Percentiles rank a stretch among this genome's conserved stretches.
These are phyloP conservation scores for Xenentodon cancila DNA, from an alignment of 2,797 vertebrate genomes.

Conservation along the genomic window DNA sequence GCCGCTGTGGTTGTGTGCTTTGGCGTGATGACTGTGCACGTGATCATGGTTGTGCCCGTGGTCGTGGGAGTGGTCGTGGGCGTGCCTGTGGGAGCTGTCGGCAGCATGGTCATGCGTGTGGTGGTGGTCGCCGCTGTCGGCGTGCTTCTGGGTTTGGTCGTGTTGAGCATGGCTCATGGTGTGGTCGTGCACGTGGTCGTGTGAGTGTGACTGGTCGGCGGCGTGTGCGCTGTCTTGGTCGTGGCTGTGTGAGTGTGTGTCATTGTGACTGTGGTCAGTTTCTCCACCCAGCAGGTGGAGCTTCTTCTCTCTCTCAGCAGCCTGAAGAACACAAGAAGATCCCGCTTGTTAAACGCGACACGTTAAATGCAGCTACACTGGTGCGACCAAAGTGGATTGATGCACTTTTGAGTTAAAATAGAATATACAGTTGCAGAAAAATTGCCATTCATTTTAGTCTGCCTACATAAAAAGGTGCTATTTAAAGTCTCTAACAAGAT, in stretches of 20 bases:
- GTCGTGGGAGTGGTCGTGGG: conserved; percentile 70
- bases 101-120: conserved; percentile 58
- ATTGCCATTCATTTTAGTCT: too few relatives aligned
- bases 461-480: too few relatives aligned
- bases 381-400: too few relatives aligned
- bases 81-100: conserved; percentile 46
- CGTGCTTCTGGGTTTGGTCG: not conserved
- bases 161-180: conserved; percentile 51
- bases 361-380: too few relatives aligned
- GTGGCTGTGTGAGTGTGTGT: conserved; percentile 54
- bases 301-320: conserved; percentile 69
- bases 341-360: too few relatives aligned
- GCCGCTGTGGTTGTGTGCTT: conserved; percentile 69
- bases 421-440: too few relatives aligned
- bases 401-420: too few relatives aligned
- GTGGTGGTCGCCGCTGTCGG: conserved; percentile 47
- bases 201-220: conserved; percentile 15
- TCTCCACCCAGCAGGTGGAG: conserved; percentile 64
- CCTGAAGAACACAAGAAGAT: conserved; percentile 52
- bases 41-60: conserved; percentile 72
- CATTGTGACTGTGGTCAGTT: conserved; percentile 74
- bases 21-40: conserved; percentile 69
- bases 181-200: conserved; percentile 65
- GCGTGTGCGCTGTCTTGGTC: conserved; percentile 52
- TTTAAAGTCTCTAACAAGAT: too few relatives aligned